Evolutionary conservation across 2,797 vertebrate species (phyloP).

Genomic region (Spinus pinus): DNA sequence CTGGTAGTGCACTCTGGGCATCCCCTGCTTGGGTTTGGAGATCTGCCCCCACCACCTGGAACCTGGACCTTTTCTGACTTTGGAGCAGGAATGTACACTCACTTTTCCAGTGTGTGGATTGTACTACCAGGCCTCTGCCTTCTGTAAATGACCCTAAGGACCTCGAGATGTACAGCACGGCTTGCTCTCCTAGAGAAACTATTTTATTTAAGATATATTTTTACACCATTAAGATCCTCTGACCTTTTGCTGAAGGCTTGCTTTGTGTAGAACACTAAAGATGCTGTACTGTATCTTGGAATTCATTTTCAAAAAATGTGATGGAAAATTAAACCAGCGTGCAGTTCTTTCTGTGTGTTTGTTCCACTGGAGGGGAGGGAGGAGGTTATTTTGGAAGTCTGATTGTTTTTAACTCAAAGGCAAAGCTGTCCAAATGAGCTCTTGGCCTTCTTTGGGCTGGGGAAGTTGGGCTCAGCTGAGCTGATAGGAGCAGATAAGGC

Average conservation of each 20-base stretch:
- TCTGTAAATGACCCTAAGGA: conserved; percentile 6
- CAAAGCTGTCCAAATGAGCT: neutral
- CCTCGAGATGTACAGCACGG: conserved; percentile 24
- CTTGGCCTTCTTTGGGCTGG: neutral
- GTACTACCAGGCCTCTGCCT: conserved; percentile 21
- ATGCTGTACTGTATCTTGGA: conserved; percentile 54
- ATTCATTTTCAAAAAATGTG: conserved; percentile 56
- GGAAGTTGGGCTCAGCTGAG: neutral
- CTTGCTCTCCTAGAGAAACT: conserved; percentile 65
- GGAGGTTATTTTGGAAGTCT: neutral
- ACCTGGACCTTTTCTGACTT: conserved; percentile 1
- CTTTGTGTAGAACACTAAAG: conserved; percentile 67
- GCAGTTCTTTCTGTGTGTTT: neutral
- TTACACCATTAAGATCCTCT: conserved; percentile 66
- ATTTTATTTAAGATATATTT: conserved; percentile 73
- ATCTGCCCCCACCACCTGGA: neutral
- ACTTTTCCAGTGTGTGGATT: conserved; percentile 2
- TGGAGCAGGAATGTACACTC: conserved; percentile 38
- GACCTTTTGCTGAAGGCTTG: conserved; percentile 64
- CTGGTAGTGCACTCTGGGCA: neutral
- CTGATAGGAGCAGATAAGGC: neutral
- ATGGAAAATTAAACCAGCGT: conserved; percentile 35
- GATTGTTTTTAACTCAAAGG: neutral
- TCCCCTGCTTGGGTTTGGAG: neutral
- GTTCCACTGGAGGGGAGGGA: neutral